Conservation (phyloP, 2,113 vertebrate genomes). For the Shinisaurus crocodilurus region DNA sequence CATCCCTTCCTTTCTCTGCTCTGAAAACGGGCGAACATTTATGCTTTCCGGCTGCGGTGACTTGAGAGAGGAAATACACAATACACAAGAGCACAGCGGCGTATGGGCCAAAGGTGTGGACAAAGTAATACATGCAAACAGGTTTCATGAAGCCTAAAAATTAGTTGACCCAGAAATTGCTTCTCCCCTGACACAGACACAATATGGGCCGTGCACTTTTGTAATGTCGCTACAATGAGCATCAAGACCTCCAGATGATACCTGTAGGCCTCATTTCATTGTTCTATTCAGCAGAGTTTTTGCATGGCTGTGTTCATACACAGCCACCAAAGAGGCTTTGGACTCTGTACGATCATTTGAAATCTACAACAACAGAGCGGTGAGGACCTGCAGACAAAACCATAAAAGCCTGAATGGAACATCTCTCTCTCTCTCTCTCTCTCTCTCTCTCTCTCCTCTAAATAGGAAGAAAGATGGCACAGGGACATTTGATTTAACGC, state of each 20-base stretch:
- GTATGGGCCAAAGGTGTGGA: conserved; percentile 16
- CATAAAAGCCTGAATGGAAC: conserved; percentile 73
- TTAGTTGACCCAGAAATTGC: conserved; percentile 71
- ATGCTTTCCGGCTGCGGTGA: background rate
- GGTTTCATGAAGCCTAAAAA: conserved; percentile 59
- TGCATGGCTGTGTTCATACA: conserved; percentile 67
- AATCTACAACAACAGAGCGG: conserved; percentile 73
- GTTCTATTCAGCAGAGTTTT: conserved; percentile 73
- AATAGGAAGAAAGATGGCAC: conserved; percentile 73
- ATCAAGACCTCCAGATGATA: conserved; percentile 77
- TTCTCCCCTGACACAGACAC: conserved; percentile 78
- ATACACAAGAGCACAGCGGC: background rate
- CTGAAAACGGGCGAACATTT: background rate
- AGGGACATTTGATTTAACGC: conserved; percentile 77
- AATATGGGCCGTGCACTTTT: conserved; percentile 72
- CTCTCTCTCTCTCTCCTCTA: conserved; percentile 56
- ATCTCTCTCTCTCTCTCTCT: conserved; percentile 69
- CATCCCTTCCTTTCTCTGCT: background rate
- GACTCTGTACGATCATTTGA: conserved; percentile 75
- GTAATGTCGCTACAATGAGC: conserved; percentile 72
- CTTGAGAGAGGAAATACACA: conserved; percentile 1
- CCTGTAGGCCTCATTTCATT: conserved; percentile 71
- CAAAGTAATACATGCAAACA: conserved; percentile 62
- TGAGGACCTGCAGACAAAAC: conserved; percentile 75
- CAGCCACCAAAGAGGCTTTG: conserved; percentile 75